Conservation (phyloP, 2,113 vertebrate species). For the Ondatra zibethicus region DNA sequence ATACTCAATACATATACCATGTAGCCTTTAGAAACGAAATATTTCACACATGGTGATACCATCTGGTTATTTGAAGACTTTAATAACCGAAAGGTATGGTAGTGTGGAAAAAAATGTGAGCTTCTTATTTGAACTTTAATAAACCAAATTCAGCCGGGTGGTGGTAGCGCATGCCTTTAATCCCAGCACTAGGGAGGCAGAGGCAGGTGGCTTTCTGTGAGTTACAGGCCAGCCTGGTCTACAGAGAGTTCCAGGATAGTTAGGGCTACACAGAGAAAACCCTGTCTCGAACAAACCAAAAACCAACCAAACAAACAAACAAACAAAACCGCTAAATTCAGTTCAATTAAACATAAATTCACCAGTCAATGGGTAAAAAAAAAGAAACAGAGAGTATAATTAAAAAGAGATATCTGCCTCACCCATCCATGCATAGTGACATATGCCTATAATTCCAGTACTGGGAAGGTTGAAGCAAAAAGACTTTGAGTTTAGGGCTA, state of each 20-base stretch:
- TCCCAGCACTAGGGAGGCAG: neutral
- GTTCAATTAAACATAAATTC: constrained; percentile 1
- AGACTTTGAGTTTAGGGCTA: neutral
- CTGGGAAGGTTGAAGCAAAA: neutral
- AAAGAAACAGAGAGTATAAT: neutral
- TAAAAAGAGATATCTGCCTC: neutral
- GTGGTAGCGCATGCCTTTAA: neutral
- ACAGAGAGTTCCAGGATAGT: neutral
- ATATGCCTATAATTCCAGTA: neutral
- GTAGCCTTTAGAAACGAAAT: neutral
- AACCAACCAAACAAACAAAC: neutral
- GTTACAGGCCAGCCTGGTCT: neutral
- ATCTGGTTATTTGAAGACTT: neutral
- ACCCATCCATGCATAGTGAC: neutral
- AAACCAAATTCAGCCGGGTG: neutral
- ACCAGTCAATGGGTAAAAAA: neutral
- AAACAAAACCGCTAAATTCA: neutral
- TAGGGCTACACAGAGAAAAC: neutral
- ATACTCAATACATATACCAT: neutral
- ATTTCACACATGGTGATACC: neutral
- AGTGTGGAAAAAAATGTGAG: no score
- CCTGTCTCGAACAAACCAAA: neutral
- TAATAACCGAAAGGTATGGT: no score
- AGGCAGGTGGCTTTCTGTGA: neutral
- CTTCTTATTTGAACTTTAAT: neutral